Percentiles rank a stretch among this genome's conserved stretches.
Evolutionary conservation across 1,140 invertebrate species (phyloP).

Genomic region (Drosophila subpulchrella): DNA sequence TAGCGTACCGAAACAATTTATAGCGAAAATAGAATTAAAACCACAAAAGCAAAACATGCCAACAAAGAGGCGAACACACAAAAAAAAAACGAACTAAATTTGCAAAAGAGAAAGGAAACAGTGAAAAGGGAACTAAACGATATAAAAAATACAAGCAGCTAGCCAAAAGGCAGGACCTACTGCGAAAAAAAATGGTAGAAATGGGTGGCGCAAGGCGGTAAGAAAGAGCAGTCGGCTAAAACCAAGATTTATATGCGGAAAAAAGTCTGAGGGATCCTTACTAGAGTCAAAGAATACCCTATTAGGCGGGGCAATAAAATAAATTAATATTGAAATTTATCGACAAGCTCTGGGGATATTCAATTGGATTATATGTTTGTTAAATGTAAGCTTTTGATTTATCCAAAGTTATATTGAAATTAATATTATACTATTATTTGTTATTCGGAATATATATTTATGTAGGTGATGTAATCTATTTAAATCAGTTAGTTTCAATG

Average conservation of each 20-base stretch:
- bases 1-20: conserved; percentile 80
- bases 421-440: background rate
- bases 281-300: conserved; percentile 17
- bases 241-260: conserved; percentile 81
- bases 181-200: conserved; percentile 18
- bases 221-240: conserved; percentile 70
- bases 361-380: background rate
- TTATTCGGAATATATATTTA: background rate
- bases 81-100: conserved; percentile 22
- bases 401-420: background rate
- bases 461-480: no score
- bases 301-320: background rate
- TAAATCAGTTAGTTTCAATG: no score
- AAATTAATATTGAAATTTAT: background rate
- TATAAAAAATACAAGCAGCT: conserved; percentile 58
- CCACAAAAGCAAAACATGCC: conserved; percentile 78
- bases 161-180: conserved; percentile 49
- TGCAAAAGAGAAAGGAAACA: conserved; percentile 48
- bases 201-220: conserved; percentile 1
- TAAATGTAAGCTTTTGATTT: background rate
- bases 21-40: conserved; percentile 83
- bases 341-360: background rate
- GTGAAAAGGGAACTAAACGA: conserved; percentile 40
- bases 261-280: conserved; percentile 15
- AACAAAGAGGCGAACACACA: conserved; percentile 41